A percentile compares a stretch with the other conserved stretches of the same genome.
Evolutionary conservation across 2,888 invertebrate species (phyloP).

Genomic region (Sphecodes monilicornis): DNA sequence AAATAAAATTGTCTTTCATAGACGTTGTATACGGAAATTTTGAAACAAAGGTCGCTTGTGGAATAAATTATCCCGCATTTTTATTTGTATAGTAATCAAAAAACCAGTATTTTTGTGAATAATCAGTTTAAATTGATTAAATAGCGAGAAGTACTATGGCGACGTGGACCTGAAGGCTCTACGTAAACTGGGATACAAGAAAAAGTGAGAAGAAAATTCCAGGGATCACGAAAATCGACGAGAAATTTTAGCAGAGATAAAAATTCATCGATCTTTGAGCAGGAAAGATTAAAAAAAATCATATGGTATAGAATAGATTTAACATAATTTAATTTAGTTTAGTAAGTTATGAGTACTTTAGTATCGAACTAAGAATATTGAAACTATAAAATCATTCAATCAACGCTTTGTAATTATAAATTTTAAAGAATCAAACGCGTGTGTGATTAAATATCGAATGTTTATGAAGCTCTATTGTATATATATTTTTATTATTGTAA

Average conservation of each 20-base stretch:
- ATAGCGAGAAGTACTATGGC: slow-evolving; percentile 96
- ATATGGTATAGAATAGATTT: not conserved
- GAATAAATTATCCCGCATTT: no score
- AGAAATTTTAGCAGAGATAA: slow-evolving; percentile 7
- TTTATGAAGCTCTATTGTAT: not conserved
- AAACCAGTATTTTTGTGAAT: slow-evolving; percentile 9
- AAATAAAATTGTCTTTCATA: no score
- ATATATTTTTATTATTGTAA: not conserved
- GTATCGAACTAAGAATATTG: not conserved
- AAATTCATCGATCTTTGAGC: slow-evolving; percentile 1
- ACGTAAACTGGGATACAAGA: slow-evolving; percentile 92
- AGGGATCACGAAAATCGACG: slow-evolving; percentile 9
- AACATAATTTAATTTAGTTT: slow-evolving; percentile 1
- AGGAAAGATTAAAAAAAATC: not conserved
- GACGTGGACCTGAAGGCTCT: slow-evolving; percentile 95
- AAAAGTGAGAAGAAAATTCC: slow-evolving; percentile 67
- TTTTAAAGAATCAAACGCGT: not conserved
- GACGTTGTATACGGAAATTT: no score
- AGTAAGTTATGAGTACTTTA: not conserved
- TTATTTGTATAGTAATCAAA: not conserved
- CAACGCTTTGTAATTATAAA: not conserved
- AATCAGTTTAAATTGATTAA: slow-evolving; percentile 54
- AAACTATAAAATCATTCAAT: not conserved
- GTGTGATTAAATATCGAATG: not conserved
- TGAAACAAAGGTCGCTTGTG: no score